phyloP scores from a whole-genome alignment of 2,888 invertebrate species.

The Cremastobaeus sp. region DNA sequence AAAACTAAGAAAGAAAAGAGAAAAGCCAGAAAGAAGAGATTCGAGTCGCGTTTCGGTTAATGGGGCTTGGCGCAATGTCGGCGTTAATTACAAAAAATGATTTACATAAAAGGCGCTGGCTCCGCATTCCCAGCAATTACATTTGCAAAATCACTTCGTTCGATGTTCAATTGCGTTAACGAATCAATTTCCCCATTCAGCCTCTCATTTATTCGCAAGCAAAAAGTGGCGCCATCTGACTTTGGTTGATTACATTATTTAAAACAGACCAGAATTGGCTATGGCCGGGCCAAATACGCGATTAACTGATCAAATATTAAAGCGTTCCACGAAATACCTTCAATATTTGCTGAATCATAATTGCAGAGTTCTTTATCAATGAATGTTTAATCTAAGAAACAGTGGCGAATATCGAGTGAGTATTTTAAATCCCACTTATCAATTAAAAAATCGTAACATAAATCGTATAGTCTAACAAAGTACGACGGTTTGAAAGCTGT shows the following conservation, averaged over 20 bases:
- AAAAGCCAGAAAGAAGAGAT: constrained; percentile 38
- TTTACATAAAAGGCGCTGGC: constrained; percentile 49
- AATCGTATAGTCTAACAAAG: no score
- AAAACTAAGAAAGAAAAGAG: constrained; percentile 29
- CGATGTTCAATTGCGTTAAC: constrained; percentile 38
- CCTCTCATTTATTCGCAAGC: constrained; percentile 27
- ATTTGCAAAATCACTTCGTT: constrained; percentile 44
- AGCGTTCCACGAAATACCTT: constrained; percentile 1
- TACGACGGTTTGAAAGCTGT: no score
- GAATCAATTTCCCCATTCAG: constrained; percentile 44
- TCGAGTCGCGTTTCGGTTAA: constrained; percentile 48
- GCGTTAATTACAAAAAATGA: constrained; percentile 58
- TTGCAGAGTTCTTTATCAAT: no score
- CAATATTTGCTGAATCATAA: constrained; percentile 26
- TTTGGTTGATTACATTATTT: constrained; percentile 58
- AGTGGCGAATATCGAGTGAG: no score
- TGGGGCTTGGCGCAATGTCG: constrained; percentile 53
- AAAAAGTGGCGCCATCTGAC: constrained; percentile 48
- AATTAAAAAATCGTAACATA: no score
- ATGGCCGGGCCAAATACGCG: constrained; percentile 1
- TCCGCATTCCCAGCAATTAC: constrained; percentile 47
- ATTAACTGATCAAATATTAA: constrained; percentile 36
- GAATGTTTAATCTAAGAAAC: no score
- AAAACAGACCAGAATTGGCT: constrained; percentile 39
- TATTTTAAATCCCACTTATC: no score